These are phyloP conservation scores for Polymixis flavicincta DNA, from an alignment of 2,888 invertebrate genomes.

Conservation along the genomic window DNA sequence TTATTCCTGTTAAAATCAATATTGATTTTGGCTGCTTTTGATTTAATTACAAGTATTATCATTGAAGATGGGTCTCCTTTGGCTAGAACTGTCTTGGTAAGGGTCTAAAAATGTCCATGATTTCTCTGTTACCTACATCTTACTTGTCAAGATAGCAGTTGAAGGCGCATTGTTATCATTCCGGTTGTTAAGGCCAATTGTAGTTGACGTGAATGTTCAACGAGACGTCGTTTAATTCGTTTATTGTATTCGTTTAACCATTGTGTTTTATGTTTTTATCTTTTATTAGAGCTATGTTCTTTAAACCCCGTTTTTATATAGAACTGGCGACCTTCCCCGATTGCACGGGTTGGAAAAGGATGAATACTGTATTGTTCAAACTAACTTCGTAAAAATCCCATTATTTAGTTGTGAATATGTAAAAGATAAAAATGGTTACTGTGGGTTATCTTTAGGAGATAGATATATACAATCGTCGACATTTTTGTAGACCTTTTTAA, in stretches of 20 bases:
- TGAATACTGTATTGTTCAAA: too few relatives aligned
- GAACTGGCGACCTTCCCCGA: neutral
- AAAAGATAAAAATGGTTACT: too few relatives aligned
- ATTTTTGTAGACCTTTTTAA: too few relatives aligned
- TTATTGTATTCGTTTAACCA: conserved; percentile 8
- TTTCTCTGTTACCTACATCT: neutral
- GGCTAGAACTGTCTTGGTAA: neutral
- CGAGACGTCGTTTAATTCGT: conserved; percentile 1
- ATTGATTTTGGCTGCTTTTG: conserved; percentile 42
- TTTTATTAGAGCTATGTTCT: neutral
- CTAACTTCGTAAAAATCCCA: too few relatives aligned
- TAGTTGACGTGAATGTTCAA: conserved; percentile 35
- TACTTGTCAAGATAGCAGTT: neutral
- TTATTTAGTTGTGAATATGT: too few relatives aligned
- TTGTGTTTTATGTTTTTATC: conserved; percentile 7
- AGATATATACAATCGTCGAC: too few relatives aligned
- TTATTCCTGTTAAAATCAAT: conserved; percentile 28
- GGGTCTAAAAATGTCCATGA: neutral
- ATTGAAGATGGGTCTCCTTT: neutral
- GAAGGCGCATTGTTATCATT: conserved; percentile 39
- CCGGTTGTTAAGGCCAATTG: conserved; percentile 33
- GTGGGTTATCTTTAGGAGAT: too few relatives aligned
- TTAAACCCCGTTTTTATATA: neutral
- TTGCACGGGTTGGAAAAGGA: too few relatives aligned
- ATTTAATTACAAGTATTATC: conserved; percentile 6